Base-by-base conservation (phyloP, 2,797 vertebrate species). In the Podargus strigoides region DNA sequence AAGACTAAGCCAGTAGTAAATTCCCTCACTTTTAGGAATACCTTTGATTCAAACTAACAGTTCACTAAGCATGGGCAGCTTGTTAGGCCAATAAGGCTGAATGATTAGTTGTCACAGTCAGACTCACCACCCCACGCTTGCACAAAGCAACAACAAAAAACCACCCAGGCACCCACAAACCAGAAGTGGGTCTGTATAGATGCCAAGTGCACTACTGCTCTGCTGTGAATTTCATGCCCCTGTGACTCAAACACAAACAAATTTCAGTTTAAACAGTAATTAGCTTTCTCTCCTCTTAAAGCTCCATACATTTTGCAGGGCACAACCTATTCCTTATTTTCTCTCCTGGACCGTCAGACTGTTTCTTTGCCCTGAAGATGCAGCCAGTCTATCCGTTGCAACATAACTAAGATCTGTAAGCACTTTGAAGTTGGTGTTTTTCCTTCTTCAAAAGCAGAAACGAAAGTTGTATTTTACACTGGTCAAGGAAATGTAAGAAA, bases 51-150 rank as follows among this genome's bases (percentile, higher is more conserved):
- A 18, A 59, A 59, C 34, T 46, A 69, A 39, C 36, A 55, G 42
- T 20, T 70, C 3, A 3, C 50, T 44, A 36, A 44, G 34, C n/a
- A 5, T 34, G n/a, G 37, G 34, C 17, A 69, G 14, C 46, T 23
- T 59, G 21, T 27, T 30, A 44, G 46, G 24, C 55, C 74, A 63
- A 67, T 10, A 60, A 55, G 30, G 24, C 53, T 59, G 50, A 69
- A 63, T 0, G 3, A 72, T 30, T 30, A n/a, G 34, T 17, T 52
- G 34, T 28, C 50, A 34, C 3, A 62, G 23, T 14, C 70, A 85
- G 37, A 7, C 23, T n/a, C 47, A 81, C 10, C 14, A 3, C 28
- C 17, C 17, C 23, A 24, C 1, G 4, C 37, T 14, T 3, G 0
- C 30, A 63, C 11, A 79, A 69, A 46, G 44, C 41, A 36, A 46